Percentiles rank a stretch among this genome's conserved stretches.
These are phyloP conservation scores for Saimiri boliviensis DNA, from an alignment of 2,113 vertebrate species.

Conservation along the genomic window DNA sequence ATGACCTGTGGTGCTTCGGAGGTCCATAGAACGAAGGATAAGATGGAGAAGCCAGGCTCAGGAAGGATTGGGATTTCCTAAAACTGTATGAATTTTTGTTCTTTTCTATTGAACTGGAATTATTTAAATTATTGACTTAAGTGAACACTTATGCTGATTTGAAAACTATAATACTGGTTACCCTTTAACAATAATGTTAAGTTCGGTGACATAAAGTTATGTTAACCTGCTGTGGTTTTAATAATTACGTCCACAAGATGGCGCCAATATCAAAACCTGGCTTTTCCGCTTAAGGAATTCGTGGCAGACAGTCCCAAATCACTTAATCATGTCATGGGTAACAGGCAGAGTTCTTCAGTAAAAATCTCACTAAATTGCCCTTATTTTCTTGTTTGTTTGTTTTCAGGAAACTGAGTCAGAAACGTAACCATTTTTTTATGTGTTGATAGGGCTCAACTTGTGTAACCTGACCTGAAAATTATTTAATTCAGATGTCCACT, in stretches of 20 bases:
- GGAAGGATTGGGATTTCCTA: neutral
- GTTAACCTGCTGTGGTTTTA: slow-evolving; percentile 31
- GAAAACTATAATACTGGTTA: neutral
- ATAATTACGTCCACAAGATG: slow-evolving; percentile 58
- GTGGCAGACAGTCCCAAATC: neutral
- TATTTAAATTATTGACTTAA: slow-evolving; percentile 21
- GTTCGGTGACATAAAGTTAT: neutral
- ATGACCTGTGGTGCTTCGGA: neutral
- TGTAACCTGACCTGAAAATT: slow-evolving; percentile 16
- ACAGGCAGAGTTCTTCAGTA: neutral
- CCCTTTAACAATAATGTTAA: neutral
- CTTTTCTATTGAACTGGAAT: neutral
- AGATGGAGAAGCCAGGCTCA: neutral
- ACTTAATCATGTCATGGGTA: neutral
- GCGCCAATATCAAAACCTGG: slow-evolving; percentile 1
- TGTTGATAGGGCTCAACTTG: neutral
- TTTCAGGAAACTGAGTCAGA: neutral
- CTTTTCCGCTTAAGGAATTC: neutral
- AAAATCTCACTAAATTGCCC: neutral
- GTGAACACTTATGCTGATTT: neutral
- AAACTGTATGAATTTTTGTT: neutral
- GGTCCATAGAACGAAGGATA: neutral
- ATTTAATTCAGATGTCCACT: neutral
- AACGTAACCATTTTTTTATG: neutral
- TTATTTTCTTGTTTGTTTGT: neutral